Percentiles rank a stretch among this genome's conserved stretches.
Conservation (phyloP, 2,888 invertebrate genomes). For the Epistrophe eligans region DNA sequence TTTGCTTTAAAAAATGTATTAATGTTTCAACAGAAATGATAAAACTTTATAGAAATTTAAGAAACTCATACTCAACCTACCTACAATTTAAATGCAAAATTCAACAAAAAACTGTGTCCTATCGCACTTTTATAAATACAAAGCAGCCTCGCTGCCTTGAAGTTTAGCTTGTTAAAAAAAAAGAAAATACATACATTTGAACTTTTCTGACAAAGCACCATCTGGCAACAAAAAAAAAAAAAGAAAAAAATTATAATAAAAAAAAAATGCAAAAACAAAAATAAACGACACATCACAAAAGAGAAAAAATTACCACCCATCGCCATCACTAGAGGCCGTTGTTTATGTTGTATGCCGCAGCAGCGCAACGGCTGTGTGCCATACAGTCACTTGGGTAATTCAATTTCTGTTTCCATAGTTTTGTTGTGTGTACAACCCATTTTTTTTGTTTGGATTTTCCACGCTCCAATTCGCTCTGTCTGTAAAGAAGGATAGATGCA, state of each 20-base stretch:
- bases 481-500: slow-evolving; percentile 3
- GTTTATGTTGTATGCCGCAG: slow-evolving; percentile 1
- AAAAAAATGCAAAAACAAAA: slow-evolving; percentile 2
- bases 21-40: background rate
- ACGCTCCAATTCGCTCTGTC: slow-evolving; percentile 15
- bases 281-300: slow-evolving; percentile 18
- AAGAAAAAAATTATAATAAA: slow-evolving; percentile 1
- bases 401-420: slow-evolving; percentile 23
- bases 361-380: background rate
- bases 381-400: slow-evolving; percentile 25
- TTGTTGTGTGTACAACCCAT: background rate
- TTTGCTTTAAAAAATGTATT: too few relatives aligned
- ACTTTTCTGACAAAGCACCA: slow-evolving; percentile 38
- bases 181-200: slow-evolving; percentile 6
- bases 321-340: slow-evolving; percentile 12
- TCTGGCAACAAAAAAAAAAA: slow-evolving; percentile 16
- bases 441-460: slow-evolving; percentile 14
- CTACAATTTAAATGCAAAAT: background rate
- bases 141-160: slow-evolving; percentile 1
- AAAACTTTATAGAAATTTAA: slow-evolving; percentile 1
- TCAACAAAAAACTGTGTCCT: background rate
- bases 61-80: background rate
- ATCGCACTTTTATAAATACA: background rate
- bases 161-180: slow-evolving; percentile 36
- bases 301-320: slow-evolving; percentile 8